Percentiles rank a stretch among this genome's conserved stretches.
These are phyloP conservation scores for Amaurobius ferox DNA, from an alignment of 2,888 invertebrate species.

Conservation along the genomic window DNA sequence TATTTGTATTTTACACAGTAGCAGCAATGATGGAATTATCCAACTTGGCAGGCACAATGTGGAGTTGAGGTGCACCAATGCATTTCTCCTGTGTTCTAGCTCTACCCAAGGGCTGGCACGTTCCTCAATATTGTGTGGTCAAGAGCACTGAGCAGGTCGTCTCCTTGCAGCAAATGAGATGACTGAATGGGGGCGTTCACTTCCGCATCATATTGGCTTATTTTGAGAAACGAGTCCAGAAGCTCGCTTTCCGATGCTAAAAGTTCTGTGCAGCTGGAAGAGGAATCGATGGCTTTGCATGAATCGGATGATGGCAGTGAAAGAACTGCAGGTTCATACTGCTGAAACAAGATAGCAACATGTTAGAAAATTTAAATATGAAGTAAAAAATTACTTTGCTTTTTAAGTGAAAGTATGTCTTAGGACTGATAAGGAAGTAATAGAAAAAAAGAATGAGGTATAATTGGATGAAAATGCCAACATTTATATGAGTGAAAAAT, in stretches of 20 bases:
- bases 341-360: too few species aligned
- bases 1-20: conserved; percentile 32
- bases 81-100: too few species aligned
- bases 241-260: conserved; percentile 52
- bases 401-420: too few species aligned
- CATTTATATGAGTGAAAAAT: too few species aligned
- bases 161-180: conserved; percentile 43
- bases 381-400: too few species aligned
- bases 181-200: conserved; percentile 56
- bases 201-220: conserved; percentile 61
- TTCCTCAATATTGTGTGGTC: conserved; percentile 62
- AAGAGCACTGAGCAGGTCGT: conserved; percentile 59
- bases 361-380: too few species aligned
- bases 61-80: conserved; percentile 17
- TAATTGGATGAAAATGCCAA: too few species aligned
- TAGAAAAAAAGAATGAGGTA: too few species aligned
- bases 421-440: too few species aligned
- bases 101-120: conserved; percentile 42
- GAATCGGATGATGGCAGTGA: conserved; percentile 38
- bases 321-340: conserved; percentile 51
- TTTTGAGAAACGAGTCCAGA: conserved; percentile 55
- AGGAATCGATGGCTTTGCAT: background rate
- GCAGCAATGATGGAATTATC: conserved; percentile 54
- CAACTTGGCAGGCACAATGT: conserved; percentile 54
- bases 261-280: conserved; percentile 20